phyloP scores from a whole-genome alignment of 2,888 invertebrate genomes.

The Embidobia sp. region DNA sequence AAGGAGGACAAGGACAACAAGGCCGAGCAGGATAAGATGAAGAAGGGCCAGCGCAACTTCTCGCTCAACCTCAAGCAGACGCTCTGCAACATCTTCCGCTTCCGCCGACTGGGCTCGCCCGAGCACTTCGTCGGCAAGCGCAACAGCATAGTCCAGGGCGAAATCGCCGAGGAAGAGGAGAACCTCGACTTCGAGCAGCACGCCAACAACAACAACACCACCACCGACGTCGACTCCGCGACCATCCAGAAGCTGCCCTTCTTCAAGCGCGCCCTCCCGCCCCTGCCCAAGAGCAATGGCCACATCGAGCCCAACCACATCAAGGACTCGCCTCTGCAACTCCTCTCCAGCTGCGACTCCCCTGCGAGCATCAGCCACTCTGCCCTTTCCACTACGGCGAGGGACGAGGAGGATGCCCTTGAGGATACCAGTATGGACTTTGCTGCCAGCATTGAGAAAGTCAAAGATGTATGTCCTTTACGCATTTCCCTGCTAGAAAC shows the following conservation, averaged over 20 bases:
- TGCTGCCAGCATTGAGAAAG: conserved; percentile 95
- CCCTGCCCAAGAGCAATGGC: conserved; percentile 84
- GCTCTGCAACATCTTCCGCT: conserved; percentile 92
- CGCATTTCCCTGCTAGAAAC: no score
- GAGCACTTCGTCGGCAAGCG: conserved; percentile 81
- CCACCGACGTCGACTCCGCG: conserved; percentile 76
- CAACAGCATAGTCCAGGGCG: conserved; percentile 78
- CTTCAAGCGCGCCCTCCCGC: conserved; percentile 86
- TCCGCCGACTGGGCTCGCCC: conserved; percentile 84
- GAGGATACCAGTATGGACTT: conserved; percentile 89
- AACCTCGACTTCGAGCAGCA: conserved; percentile 74
- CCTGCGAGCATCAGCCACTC: conserved; percentile 74
- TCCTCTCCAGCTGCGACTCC: conserved; percentile 76
- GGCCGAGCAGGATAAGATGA: conserved; percentile 82
- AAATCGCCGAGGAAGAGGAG: conserved; percentile 78
- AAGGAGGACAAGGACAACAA: conserved; percentile 77
- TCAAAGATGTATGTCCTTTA: conserved; percentile 93
- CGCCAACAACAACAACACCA: conserved; percentile 75
- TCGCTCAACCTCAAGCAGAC: conserved; percentile 91
- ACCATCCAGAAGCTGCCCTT: conserved; percentile 83
- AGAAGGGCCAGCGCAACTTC: conserved; percentile 86
- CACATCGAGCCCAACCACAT: conserved; percentile 79
- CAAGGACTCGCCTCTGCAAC: conserved; percentile 78
- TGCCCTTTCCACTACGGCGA: conserved; percentile 81
- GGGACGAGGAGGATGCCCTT: conserved; percentile 81